These are phyloP conservation scores for Neolamprologus tretocephalus DNA, from an alignment of 2,113 vertebrate genomes.

Conservation along the genomic window DNA sequence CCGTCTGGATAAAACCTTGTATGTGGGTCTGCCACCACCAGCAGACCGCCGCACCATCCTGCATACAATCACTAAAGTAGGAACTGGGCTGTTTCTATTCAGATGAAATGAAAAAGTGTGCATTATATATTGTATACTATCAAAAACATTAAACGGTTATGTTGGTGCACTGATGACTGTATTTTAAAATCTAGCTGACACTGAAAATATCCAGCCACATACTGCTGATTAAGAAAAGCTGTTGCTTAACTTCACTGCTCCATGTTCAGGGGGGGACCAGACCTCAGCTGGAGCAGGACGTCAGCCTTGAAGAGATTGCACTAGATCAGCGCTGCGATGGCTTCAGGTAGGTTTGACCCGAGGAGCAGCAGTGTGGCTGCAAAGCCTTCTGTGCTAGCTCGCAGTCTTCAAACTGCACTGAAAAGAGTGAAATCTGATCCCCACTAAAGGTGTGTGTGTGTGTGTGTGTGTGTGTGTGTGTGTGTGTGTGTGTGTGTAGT, in stretches of 20 bases:
- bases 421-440: neutral
- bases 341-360: conserved; percentile 81
- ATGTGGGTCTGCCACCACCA: conserved; percentile 88
- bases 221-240: neutral
- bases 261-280: conserved; percentile 75
- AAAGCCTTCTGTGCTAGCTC: neutral
- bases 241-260: neutral
- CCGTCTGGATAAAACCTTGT: conserved; percentile 90
- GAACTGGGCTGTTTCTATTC: neutral
- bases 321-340: conserved; percentile 75
- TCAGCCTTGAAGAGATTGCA: conserved; percentile 80
- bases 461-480: neutral
- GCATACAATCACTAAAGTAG: conserved; percentile 88
- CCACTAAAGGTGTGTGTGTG: neutral
- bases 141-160: accelerated
- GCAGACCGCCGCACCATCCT: conserved; percentile 85
- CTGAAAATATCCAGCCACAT: neutral
- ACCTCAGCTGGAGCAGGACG: conserved; percentile 78
- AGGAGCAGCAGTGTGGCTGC: neutral
- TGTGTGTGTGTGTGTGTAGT: conserved; percentile 46
- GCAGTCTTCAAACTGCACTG: neutral
- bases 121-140: accelerated
- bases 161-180: neutral
- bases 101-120: neutral
- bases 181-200: too few species aligned